These are phyloP conservation scores for Lagenorhynchus albirostris DNA, from an alignment of 2,113 vertebrate genomes.

Conservation along the genomic window DNA sequence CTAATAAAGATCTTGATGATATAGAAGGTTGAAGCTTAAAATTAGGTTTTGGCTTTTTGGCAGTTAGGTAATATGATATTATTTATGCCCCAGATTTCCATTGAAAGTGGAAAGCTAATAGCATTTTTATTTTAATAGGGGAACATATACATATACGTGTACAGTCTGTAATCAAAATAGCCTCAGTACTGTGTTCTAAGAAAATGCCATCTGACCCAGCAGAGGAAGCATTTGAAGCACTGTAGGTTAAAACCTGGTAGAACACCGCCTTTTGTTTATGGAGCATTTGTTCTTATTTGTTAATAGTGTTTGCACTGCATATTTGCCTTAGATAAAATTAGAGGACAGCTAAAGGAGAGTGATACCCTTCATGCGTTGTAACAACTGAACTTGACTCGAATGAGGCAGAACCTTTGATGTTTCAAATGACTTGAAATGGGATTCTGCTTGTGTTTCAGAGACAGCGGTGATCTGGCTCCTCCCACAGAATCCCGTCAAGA, in stretches of 20 bases:
- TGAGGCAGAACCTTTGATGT: background rate
- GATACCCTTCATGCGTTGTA: background rate
- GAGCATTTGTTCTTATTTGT: slow-evolving; percentile 10
- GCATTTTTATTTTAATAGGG: slow-evolving; percentile 39
- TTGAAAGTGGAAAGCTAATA: background rate
- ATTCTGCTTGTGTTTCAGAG: background rate
- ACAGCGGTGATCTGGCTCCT: background rate
- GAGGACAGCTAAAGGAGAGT: background rate
- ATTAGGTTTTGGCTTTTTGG: slow-evolving; percentile 15
- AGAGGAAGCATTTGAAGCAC: background rate
- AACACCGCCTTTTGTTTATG: background rate
- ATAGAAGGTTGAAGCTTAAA: slow-evolving; percentile 13
- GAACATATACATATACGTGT: background rate
- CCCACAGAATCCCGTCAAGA: background rate
- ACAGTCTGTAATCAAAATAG: background rate
- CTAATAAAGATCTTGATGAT: background rate
- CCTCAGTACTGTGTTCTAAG: background rate
- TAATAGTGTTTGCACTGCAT: background rate
- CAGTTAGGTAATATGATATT: background rate
- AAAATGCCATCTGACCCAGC: background rate
- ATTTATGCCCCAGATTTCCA: background rate
- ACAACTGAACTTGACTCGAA: background rate
- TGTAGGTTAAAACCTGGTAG: background rate
- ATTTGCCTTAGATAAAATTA: slow-evolving; percentile 2
- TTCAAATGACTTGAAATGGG: background rate